A percentile compares a stretch with the other conserved stretches of the same genome.
Conservation (phyloP, 2,113 vertebrate genomes). For the Harpagus bidentatus region DNA sequence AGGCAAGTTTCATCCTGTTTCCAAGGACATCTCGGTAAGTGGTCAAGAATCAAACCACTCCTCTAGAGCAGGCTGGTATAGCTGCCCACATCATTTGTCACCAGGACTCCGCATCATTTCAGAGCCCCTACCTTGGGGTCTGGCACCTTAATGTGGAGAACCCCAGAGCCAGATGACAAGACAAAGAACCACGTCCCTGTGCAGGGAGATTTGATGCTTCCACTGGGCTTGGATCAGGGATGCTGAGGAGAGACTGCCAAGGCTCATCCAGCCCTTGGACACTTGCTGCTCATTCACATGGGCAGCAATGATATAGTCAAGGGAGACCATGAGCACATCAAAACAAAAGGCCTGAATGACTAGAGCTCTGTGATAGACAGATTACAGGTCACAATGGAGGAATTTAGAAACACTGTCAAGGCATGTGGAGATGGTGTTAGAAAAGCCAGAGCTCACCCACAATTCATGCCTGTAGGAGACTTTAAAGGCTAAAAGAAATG, state of each 20-base stretch:
- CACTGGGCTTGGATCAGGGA: neutral
- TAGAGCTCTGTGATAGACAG: neutral
- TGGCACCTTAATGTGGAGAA: neutral
- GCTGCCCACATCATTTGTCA: neutral
- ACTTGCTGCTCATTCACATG: neutral
- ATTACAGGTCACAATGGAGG: neutral
- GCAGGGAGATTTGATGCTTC: neutral
- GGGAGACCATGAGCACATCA: neutral
- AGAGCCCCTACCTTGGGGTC: neutral
- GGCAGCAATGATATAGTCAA: neutral
- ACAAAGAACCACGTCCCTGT: neutral
- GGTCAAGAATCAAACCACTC: neutral
- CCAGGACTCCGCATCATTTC: neutral
- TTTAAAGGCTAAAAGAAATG: neutral
- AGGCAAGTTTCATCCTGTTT: neutral
- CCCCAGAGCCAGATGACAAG: neutral
- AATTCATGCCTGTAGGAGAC: neutral
- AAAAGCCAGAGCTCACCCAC: neutral
- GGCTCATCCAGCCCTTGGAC: neutral
- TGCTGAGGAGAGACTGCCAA: neutral
- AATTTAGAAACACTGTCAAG: neutral
- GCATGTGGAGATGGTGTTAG: neutral
- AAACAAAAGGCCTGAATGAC: neutral
- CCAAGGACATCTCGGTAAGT: neutral
- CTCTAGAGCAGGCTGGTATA: neutral